Base-by-base conservation (phyloP, 2,797 vertebrate species). In the Todus mexicanus region DNA sequence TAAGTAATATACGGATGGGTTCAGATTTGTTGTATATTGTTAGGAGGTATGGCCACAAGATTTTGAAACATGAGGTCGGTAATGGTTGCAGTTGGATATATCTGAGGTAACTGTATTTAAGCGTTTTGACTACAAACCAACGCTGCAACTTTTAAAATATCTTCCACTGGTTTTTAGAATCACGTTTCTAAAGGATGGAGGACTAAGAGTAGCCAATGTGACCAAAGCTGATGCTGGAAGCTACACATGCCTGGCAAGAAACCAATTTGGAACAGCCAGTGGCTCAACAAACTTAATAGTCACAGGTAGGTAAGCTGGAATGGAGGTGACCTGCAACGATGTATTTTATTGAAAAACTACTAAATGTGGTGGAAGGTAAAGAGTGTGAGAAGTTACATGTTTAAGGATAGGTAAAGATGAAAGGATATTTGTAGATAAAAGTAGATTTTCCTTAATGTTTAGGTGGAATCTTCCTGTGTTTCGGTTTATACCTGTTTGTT, bases 211-310 rank as follows among this genome's bases (percentile, higher is more conserved):
- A 66, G 81, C 97, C 91, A 99, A 99, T 6, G 98, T 99, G 71
- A 99, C 98, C 69, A 99, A 98, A 94, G 96, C 61, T 53, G 99
- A 99, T 50, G 97, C 98, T 64, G 98, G 98, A 75, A 98, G 93
- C 91, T 99, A 99, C 94, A 99, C 97, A 0, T 99, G 99, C 91
- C 85, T 98, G 45, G 99, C 99, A 23, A 98, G 98, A 95, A 99
- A 99, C 96, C 98, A 98, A 96, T 99, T 99, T 97, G 99, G 99
- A 84, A 97, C 97, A 18, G 98, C 98, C 19, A 99, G 96, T 92
- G 98, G 98, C 43, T 98, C 98, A 20, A 98, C 98, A 73, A 98
- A 54, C 90, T 91, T 99, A 89, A 68, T 99, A 11, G 98, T 99
- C 64, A 99, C 98, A 60, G 99, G 99, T 99, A 90, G 74, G 90